Conservation (phyloP, 1,140 invertebrate species). For the Drosophila repletoides region DNA sequence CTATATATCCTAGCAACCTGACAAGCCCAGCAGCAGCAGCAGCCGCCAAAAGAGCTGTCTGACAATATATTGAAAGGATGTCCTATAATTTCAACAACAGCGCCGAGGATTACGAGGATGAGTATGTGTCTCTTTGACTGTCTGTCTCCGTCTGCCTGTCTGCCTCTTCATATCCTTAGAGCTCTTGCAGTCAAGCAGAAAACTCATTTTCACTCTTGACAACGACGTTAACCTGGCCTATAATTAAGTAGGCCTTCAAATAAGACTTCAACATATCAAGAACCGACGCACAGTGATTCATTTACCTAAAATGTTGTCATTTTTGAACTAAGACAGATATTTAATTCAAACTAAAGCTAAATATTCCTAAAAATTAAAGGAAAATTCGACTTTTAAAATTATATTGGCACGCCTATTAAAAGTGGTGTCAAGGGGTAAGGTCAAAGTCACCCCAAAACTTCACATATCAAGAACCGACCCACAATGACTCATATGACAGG, state of each 20-base stretch:
- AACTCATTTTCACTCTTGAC: conserved; percentile 44
- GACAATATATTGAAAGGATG: conserved; percentile 38
- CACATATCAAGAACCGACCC: no score
- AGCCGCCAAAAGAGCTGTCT: neutral
- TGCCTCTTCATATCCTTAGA: neutral
- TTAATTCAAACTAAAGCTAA: no score
- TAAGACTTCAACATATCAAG: no score
- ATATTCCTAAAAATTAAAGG: no score
- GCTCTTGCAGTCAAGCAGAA: conserved; percentile 50
- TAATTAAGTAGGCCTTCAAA: conserved; percentile 7
- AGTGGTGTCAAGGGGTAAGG: no score
- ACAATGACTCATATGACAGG: no score
- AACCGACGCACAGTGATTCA: no score
- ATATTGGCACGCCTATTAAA: no score
- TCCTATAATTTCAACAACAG: conserved; percentile 66
- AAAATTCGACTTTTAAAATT: no score
- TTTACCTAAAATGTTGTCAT: no score
- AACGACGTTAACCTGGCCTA: conserved; percentile 35
- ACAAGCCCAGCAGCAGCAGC: neutral
- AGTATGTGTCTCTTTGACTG: conserved; percentile 47
- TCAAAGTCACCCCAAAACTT: no score
- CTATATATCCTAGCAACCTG: conserved; percentile 17
- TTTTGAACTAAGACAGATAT: no score
- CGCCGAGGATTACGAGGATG: conserved; percentile 67
- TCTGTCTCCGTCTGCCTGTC: neutral